Evolutionary conservation across 2,113 vertebrate genomes (phyloP).

Genomic region (Hepsetus odoe): DNA sequence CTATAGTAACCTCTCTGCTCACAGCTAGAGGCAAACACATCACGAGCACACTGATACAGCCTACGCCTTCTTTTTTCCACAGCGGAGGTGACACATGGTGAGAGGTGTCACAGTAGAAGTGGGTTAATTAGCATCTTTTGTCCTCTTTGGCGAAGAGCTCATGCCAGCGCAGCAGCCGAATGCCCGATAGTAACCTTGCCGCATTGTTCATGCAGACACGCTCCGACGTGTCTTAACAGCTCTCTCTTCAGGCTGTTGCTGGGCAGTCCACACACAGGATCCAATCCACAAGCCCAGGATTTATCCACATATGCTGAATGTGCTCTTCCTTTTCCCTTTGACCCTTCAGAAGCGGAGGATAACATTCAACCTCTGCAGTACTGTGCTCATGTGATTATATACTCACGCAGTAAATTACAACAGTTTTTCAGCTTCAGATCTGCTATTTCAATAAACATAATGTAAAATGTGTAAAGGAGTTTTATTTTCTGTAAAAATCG

Average conservation of each 20-base stretch:
- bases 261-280: not conserved
- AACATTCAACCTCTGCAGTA: no score
- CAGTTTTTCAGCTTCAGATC: no score
- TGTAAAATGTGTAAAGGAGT: no score
- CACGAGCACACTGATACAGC: not conserved
- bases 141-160: not conserved
- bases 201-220: not conserved
- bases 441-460: no score
- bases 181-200: constrained; percentile 68
- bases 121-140: constrained; percentile 13
- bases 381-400: no score
- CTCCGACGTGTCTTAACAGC: constrained; percentile 11
- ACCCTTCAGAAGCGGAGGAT: no score
- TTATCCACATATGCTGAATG: not conserved
- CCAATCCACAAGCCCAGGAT: not conserved
- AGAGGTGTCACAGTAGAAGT: not conserved
- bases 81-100: not conserved
- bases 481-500: no score
- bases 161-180: constrained; percentile 32
- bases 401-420: no score
- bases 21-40: not conserved
- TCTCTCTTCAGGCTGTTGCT: constrained; percentile 6
- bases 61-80: not conserved
- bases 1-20: not conserved
- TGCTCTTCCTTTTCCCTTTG: not conserved